Evolutionary conservation across 1,140 invertebrate species (phyloP).

Genomic region (Zophobas morio): DNA sequence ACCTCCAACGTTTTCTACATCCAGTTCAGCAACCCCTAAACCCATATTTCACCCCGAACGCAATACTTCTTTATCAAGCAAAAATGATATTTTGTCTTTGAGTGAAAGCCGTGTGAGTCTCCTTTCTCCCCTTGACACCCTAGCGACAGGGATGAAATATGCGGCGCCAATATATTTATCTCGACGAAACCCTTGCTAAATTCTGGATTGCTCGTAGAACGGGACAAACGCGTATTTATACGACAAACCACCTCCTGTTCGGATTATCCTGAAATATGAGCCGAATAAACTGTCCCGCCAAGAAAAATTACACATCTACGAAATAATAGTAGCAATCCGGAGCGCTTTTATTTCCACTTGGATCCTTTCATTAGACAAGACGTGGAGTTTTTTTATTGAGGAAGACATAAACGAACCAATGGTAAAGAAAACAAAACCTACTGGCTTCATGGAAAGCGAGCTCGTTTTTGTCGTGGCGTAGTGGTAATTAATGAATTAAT

Average conservation of each 20-base stretch:
- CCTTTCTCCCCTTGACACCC: constrained; percentile 2
- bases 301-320: constrained; percentile 18
- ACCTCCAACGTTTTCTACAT: no score
- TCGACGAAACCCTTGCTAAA: constrained; percentile 29
- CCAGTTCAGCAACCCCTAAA: no score
- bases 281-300: constrained; percentile 8
- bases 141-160: constrained; percentile 41
- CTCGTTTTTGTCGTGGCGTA: no score
- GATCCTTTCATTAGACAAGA: not conserved
- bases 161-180: constrained; percentile 44
- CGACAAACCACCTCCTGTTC: constrained; percentile 3
- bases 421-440: no score
- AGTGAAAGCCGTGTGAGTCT: constrained; percentile 26
- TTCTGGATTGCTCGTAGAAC: constrained; percentile 31
- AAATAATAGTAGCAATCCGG: constrained; percentile 14
- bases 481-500: no score
- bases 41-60: not conserved
- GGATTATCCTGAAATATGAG: constrained; percentile 39
- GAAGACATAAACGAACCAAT: no score
- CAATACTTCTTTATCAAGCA: constrained; percentile 19
- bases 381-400: not conserved
- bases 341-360: not conserved
- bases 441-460: no score
- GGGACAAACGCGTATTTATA: constrained; percentile 37
- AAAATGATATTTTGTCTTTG: constrained; percentile 44